Percentiles rank a stretch among this genome's conserved stretches.
phyloP scores from a whole-genome alignment of 2,113 vertebrate genomes.

The Saguinus midas region DNA sequence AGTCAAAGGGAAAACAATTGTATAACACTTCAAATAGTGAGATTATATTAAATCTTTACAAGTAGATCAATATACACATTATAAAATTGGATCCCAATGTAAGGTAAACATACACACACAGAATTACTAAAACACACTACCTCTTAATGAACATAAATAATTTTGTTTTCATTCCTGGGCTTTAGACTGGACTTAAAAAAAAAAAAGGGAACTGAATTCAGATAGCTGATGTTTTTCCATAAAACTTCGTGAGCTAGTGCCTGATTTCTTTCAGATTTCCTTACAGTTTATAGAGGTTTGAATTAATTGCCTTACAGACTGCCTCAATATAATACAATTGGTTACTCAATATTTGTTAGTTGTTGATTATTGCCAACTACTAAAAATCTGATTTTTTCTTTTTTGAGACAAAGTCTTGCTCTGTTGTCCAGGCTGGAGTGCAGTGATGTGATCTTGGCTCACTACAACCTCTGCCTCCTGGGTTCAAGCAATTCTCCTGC shows the following conservation, averaged over 20 bases:
- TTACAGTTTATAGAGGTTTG: neutral
- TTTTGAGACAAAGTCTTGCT: too few relatives aligned
- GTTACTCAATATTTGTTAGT: conserved; percentile 7
- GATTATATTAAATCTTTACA: conserved; percentile 1
- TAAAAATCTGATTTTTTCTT: neutral
- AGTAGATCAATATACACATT: neutral
- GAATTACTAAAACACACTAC: conserved; percentile 1
- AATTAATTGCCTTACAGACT: neutral
- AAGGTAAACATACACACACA: neutral
- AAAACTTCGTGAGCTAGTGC: neutral
- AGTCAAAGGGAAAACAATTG: neutral
- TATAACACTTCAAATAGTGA: neutral
- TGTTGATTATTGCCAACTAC: conserved; percentile 27
- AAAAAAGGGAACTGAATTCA: neutral
- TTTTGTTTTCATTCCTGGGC: conserved; percentile 13
- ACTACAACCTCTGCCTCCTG: too few relatives aligned
- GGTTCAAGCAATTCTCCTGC: too few relatives aligned
- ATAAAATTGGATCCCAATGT: neutral
- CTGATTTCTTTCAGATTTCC: conserved; percentile 41
- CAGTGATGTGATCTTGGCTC: too few relatives aligned
- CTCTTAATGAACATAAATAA: neutral
- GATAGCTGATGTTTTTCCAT: neutral
- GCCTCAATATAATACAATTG: neutral
- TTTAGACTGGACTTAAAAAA: neutral
- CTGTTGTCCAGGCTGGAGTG: too few relatives aligned